Evolutionary conservation across 2,888 invertebrate genomes (phyloP).

Genomic region (Enoplolaimus lenunculus): DNA sequence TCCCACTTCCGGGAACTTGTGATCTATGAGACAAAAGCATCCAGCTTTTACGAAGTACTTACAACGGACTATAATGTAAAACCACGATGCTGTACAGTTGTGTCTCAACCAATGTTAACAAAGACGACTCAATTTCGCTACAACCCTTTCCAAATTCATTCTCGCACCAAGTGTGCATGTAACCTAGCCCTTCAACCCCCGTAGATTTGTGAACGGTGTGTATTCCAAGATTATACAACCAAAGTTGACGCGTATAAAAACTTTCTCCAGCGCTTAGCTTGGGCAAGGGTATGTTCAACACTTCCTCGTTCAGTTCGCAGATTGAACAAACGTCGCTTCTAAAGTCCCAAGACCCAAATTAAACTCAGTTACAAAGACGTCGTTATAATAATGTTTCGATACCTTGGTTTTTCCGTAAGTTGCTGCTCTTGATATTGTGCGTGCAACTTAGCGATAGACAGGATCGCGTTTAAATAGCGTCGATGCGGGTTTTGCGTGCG

Average conservation of each 20-base stretch:
- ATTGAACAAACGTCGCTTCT: slow-evolving; percentile 6
- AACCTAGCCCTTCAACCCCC: not conserved
- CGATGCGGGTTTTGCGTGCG: not conserved
- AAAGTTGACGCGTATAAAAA: not conserved
- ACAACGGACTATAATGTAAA: not conserved
- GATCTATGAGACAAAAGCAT: not conserved
- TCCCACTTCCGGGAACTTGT: not conserved
- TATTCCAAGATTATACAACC: not conserved
- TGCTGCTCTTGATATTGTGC: not conserved
- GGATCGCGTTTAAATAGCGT: not conserved
- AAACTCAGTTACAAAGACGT: slow-evolving; percentile 11
- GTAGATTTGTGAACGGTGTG: not conserved
- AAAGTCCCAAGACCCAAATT: slow-evolving; percentile 3
- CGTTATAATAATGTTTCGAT: not conserved
- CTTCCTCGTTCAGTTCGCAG: not conserved
- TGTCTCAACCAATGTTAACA: not conserved
- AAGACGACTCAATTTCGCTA: not conserved
- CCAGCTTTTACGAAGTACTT: not conserved
- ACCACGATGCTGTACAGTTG: not conserved
- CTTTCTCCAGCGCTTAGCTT: not conserved
- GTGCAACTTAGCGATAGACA: not conserved
- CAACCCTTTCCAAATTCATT: not conserved
- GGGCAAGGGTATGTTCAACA: not conserved
- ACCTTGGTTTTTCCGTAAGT: not conserved
- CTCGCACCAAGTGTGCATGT: not conserved